These are phyloP conservation scores for Alligator mississippiensis DNA, from an alignment of 2,113 vertebrate genomes.

Conservation along the genomic window DNA sequence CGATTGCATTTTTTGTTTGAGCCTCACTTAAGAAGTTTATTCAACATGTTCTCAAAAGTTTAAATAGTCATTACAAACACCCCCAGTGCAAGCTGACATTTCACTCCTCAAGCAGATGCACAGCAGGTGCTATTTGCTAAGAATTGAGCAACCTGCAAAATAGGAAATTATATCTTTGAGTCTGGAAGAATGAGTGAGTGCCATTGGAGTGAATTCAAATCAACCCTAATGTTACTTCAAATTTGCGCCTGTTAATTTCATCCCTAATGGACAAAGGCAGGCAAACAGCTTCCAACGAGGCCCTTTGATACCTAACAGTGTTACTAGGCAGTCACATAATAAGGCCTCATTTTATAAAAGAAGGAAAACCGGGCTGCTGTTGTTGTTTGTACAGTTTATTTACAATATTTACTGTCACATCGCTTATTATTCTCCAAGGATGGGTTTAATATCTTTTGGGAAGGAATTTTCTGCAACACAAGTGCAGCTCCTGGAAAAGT, in stretches of 20 bases:
- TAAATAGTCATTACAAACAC: constrained; percentile 68
- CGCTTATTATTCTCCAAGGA: constrained; percentile 18
- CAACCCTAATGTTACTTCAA: constrained; percentile 5
- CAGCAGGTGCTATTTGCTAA: constrained; percentile 52
- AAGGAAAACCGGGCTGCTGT: neutral
- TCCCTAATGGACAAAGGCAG: neutral
- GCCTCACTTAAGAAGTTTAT: constrained; percentile 59
- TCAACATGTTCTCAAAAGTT: constrained; percentile 59
- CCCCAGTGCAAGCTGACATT: constrained; percentile 57
- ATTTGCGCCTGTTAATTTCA: neutral
- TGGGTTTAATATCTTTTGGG: neutral
- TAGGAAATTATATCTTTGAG: constrained; percentile 9
- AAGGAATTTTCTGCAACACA: constrained; percentile 27
- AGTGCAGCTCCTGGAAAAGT: constrained; percentile 44
- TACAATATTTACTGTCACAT: constrained; percentile 28
- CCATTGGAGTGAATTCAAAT: neutral
- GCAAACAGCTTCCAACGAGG: neutral
- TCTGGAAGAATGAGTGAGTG: neutral
- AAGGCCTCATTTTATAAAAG: neutral
- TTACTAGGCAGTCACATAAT: constrained; percentile 5
- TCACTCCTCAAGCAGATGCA: constrained; percentile 51
- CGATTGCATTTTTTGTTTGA: constrained; percentile 53
- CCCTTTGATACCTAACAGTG: neutral
- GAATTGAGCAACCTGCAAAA: constrained; percentile 38
- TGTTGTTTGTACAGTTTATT: neutral